Percentiles rank a stretch among this genome's conserved stretches.
phyloP scores from a whole-genome alignment of 2,113 vertebrate genomes.

The Mixornis gularis region DNA sequence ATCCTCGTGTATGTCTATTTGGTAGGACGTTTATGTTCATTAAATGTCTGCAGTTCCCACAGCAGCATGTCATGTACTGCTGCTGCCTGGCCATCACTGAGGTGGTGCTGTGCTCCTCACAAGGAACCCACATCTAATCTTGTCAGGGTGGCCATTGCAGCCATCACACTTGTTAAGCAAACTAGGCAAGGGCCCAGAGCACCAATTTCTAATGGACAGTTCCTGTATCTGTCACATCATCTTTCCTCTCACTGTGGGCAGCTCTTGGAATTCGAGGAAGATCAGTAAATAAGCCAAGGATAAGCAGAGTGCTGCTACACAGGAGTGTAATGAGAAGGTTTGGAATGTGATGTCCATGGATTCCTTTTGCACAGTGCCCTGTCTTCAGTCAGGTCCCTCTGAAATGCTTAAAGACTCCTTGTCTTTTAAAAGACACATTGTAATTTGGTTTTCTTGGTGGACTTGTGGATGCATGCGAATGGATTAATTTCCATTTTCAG shows the following conservation, averaged over 20 bases:
- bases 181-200: neutral
- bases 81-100: neutral
- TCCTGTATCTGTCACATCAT: neutral
- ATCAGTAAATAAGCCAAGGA: neutral
- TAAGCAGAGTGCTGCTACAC: neutral
- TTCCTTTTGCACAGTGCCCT: neutral
- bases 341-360: neutral
- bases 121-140: neutral
- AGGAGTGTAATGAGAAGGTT: neutral
- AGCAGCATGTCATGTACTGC: neutral
- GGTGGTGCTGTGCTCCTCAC: neutral
- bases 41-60: neutral
- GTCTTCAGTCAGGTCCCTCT: neutral
- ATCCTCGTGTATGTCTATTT: neutral
- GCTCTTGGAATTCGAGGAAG: neutral
- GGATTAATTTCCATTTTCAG: neutral
- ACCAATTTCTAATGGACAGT: neutral
- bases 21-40: slow-evolving; percentile 2
- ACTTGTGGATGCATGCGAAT: neutral
- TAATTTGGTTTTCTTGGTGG: neutral
- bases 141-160: neutral
- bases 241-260: neutral
- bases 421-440: neutral
- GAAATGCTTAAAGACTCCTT: neutral
- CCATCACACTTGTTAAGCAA: slow-evolving; percentile 18